These are phyloP conservation scores for Diachasmimorpha longicaudata DNA, from an alignment of 1,140 invertebrate genomes.

Conservation along the genomic window DNA sequence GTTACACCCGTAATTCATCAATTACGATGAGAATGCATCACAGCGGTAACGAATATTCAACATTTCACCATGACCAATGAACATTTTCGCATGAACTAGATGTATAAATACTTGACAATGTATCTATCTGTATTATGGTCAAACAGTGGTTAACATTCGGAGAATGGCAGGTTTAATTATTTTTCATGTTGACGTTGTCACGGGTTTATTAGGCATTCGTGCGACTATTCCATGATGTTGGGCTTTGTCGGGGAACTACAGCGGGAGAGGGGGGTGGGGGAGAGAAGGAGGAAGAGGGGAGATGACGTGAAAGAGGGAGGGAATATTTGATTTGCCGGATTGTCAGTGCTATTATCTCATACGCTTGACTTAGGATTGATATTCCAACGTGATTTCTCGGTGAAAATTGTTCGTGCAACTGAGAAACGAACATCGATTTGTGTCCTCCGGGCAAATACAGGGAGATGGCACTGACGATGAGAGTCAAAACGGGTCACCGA, in stretches of 20 bases:
- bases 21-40: not conserved
- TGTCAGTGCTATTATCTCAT: not conserved
- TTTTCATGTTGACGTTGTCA: not conserved
- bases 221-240: not conserved
- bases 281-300: too few relatives aligned
- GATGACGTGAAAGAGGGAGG: too few relatives aligned
- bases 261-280: too few relatives aligned
- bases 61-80: not conserved
- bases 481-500: conserved; percentile 14
- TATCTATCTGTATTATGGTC: not conserved
- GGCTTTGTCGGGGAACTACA: not conserved
- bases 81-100: too few relatives aligned
- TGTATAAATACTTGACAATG: not conserved
- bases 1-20: not conserved
- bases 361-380: conserved; percentile 3
- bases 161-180: not conserved
- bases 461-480: not conserved
- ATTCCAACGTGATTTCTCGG: not conserved
- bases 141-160: not conserved
- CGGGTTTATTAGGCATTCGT: not conserved
- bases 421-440: conserved; percentile 4
- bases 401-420: not conserved
- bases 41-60: not conserved
- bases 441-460: not conserved
- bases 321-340: not conserved